Base-by-base conservation (phyloP, 64 coral and sea anemone species). In the Pachyseris speciosa region DNA sequence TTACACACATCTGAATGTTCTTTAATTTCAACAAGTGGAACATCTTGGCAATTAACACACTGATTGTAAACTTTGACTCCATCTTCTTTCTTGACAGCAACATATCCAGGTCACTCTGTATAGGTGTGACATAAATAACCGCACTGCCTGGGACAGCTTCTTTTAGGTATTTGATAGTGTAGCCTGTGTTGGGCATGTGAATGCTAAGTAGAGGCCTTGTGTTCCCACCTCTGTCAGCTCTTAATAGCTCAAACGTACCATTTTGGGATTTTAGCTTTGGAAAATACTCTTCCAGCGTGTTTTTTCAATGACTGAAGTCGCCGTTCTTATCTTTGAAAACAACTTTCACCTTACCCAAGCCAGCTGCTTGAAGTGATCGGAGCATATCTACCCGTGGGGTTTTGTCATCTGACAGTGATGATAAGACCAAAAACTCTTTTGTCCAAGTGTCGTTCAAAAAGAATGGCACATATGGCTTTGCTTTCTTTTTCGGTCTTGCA, bases 381-480 rank as follows among this genome's bases (percentile, higher is more conserved):
- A 58, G 47, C 28, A 83, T 34, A 19, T 60, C 52, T 60, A 30
- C 52, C 52, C 78, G 47, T 83, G 86, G 67, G 27, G 68, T 87
- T 87, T 87, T 87, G 26, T 72, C 67, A 11, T 45, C 67, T 87
- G 67, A 72, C 32, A 43, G 42, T 55, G 85, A 87, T 32, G 67
- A 73, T 49, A 87, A 87, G 9, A 72, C 39, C 5, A 72, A 72
- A n/a, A 87, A 87, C 24, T 74, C 44, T 71, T 87, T 67, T 34
- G 85, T 87, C 85, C 67, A 87, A 32, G 85, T 87, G 30, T 87
- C 85, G 41, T 87, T 87, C 28, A 86, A 28, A 69, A 69, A 79
- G 22, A 79, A 79, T 52, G 75, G 75, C 47, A 50, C 41, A 79
- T 79, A 79, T 43, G 15, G 75, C 75, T 79, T 79, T 79, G 75